phyloP scores from a whole-genome alignment of 2,797 vertebrate species.

The Epinephelus malabaricus region DNA sequence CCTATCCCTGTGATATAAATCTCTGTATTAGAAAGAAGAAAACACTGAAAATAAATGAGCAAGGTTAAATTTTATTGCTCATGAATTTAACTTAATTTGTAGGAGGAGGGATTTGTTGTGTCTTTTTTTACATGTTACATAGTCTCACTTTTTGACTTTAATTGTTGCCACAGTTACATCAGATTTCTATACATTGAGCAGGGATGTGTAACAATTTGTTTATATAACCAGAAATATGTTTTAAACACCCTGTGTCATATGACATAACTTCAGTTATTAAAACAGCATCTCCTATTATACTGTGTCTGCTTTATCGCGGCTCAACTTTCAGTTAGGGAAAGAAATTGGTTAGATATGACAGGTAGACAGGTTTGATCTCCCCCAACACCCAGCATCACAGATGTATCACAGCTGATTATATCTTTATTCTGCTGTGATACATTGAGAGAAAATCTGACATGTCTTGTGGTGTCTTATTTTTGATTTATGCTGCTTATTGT shows the following conservation, averaged over 20 bases:
- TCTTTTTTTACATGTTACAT: too few relatives aligned
- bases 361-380: not conserved
- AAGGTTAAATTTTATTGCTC: not conserved
- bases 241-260: too few relatives aligned
- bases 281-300: too few relatives aligned
- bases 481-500: slow-evolving; percentile 37
- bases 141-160: too few relatives aligned
- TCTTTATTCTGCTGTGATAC: not conserved
- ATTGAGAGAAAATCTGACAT: slow-evolving; percentile 68
- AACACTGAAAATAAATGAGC: not conserved
- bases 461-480: slow-evolving; percentile 24
- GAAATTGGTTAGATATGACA: too few relatives aligned
- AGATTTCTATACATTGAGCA: too few relatives aligned
- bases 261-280: too few relatives aligned
- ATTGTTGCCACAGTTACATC: too few relatives aligned
- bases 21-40: not conserved
- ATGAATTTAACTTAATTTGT: not conserved
- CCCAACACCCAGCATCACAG: not conserved
- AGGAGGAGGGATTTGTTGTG: not conserved
- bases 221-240: too few relatives aligned
- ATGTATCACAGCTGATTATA: slow-evolving; percentile 9
- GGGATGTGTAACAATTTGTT: too few relatives aligned
- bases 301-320: too few relatives aligned
- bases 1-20: slow-evolving; percentile 14
- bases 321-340: too few relatives aligned